Conservation (phyloP, 2,888 invertebrate species). For the Hermaeophaga mercurialis region DNA sequence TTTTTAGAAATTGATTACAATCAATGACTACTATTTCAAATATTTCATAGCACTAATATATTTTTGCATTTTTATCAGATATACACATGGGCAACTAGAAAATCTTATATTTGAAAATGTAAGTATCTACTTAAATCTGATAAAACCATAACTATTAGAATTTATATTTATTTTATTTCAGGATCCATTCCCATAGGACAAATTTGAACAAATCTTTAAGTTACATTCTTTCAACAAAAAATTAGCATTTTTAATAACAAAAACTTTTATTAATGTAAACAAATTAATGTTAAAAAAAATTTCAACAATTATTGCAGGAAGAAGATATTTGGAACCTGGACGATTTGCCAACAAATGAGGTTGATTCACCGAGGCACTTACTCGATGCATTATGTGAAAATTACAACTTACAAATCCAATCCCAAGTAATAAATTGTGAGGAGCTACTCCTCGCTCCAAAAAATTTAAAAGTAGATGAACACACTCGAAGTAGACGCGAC, state of each 20-base stretch:
- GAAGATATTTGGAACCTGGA: conserved; percentile 17
- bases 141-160: not conserved
- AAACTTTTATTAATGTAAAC: too few relatives aligned
- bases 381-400: conserved; percentile 33
- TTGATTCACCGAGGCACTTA: conserved; percentile 4
- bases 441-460: conserved; percentile 25
- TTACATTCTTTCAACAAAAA: too few relatives aligned
- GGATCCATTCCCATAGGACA: too few relatives aligned
- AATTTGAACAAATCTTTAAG: too few relatives aligned
- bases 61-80: too few relatives aligned
- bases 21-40: too few relatives aligned
- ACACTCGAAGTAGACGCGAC: conserved; percentile 32
- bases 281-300: too few relatives aligned
- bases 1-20: too few relatives aligned
- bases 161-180: not conserved
- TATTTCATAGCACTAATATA: too few relatives aligned
- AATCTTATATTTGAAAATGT: conserved; percentile 4
- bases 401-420: conserved; percentile 27
- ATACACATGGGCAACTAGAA: not conserved
- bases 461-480: conserved; percentile 9
- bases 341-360: not conserved
- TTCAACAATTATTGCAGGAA: too few relatives aligned
- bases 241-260: too few relatives aligned
- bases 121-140: not conserved
- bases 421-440: conserved; percentile 30